Base-by-base conservation (phyloP, 2,888 invertebrate species). In the Eupelmus urozonus region DNA sequence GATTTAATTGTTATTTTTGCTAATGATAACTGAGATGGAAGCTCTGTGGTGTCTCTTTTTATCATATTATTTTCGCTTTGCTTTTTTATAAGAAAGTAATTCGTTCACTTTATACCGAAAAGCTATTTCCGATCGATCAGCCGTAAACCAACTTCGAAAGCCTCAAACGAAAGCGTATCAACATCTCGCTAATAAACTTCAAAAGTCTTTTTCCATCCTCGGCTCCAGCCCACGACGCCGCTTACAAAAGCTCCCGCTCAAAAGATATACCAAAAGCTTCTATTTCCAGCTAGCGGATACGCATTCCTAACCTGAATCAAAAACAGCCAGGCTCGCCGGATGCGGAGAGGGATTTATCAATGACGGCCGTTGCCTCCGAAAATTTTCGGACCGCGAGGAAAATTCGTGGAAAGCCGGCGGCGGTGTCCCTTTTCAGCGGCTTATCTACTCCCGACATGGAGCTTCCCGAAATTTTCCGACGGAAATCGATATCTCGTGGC, bases 301-400 rank as follows among this genome's bases (percentile, higher is more conserved):
- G 51, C 60, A 75, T 67, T 75, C 74, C 67, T 5, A 40, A 42
- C 42, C 60, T 27, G 29, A 60, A 74, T 66, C 42, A 42, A 75
- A 75, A 66, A 51, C 67, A 29, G 27, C 20, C 49, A n/a, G 25
- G 25, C 59, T 11, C 18, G 40, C 42, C 63, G 72, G 63, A 72
- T 63, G 25, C 23, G 18, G 11, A 42, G 27, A n/a, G n/a, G 34
- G 34, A 49, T 71, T 51, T 55, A 55, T 67, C 55, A 67, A 20
- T 42, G 42, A 51, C 53, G 40, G 16, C 34, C 11, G n/a, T 34
- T 34, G 9, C 3, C 5, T 34, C 9, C 3, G 9, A 34, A 34
- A 34, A 34, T 34, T 34, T 34, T 34, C 9, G 3, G 34, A 34
- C 34, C 34, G 3, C 34, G 2, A 34, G n/a, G n/a, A n/a, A n/a